phyloP scores from a whole-genome alignment of 2,797 vertebrate species.

The Tinamus major region DNA sequence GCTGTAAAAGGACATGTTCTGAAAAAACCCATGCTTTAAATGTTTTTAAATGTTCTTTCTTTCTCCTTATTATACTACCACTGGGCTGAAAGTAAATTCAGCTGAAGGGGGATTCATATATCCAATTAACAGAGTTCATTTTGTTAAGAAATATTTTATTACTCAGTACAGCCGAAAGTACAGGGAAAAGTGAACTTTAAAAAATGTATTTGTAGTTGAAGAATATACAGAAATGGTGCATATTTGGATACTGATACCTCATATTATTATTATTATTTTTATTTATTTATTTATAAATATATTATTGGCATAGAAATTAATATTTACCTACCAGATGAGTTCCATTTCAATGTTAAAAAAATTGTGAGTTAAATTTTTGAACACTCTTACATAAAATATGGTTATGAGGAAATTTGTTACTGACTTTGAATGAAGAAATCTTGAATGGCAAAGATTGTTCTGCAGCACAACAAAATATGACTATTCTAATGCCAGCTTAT shows the following conservation, averaged over 20 bases:
- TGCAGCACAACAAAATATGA: not conserved
- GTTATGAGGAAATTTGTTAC: not conserved
- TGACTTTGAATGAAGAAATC: not conserved
- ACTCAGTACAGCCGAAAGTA: not conserved
- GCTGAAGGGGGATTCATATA: not conserved
- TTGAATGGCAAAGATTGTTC: not conserved
- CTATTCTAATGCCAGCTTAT: not conserved
- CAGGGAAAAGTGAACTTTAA: not conserved
- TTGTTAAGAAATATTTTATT: not conserved
- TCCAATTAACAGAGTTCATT: not conserved
- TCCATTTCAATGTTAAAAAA: not conserved
- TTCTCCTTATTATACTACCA: not conserved
- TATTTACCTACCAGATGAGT: not conserved
- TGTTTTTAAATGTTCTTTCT: slow-evolving; percentile 12
- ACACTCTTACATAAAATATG: not conserved
- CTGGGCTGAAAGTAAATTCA: not conserved
- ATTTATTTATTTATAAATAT: too few relatives aligned
- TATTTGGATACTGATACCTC: fast-evolving
- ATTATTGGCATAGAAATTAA: not conserved
- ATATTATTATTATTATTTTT: not conserved
- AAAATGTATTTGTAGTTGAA: too few relatives aligned
- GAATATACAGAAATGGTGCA: not conserved
- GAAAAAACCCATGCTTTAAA: not conserved
- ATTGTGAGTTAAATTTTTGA: not conserved
- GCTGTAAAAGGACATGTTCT: not conserved